Evolutionary conservation across 2,888 invertebrate genomes (phyloP).

Genomic region (Rhodophaea formosa): DNA sequence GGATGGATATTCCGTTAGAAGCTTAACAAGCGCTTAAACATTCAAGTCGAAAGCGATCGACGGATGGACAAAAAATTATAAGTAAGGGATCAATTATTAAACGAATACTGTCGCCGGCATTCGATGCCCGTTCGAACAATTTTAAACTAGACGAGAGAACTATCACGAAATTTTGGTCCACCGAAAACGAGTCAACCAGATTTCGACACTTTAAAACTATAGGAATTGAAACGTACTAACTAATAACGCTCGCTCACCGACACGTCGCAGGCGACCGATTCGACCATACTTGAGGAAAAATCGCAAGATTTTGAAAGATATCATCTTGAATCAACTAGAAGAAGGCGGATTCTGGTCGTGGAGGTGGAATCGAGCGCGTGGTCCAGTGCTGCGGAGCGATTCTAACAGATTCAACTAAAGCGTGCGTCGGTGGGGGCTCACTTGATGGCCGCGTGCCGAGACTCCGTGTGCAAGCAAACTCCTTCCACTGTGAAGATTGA

Average conservation of each 20-base stretch:
- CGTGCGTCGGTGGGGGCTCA: conserved; percentile 44
- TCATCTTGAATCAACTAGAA: conserved; percentile 24
- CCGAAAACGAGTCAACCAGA: conserved; percentile 55
- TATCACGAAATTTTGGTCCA: conserved; percentile 70
- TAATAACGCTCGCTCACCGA: conserved; percentile 32
- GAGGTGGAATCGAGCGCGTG: conserved; percentile 33
- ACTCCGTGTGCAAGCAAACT: conserved; percentile 91
- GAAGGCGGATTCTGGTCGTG: background rate
- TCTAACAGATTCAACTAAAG: conserved; percentile 49
- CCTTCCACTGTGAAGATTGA: conserved; percentile 98
- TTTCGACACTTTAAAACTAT: conserved; percentile 58
- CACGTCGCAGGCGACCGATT: conserved; percentile 14
- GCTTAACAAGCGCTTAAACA: conserved; percentile 71
- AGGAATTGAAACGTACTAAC: conserved; percentile 67
- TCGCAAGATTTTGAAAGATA: conserved; percentile 3
- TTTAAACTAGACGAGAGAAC: conserved; percentile 49
- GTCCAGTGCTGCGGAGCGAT: conserved; percentile 21
- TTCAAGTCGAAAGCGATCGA: conserved; percentile 51
- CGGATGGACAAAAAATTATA: conserved; percentile 47
- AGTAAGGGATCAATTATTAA: conserved; percentile 31
- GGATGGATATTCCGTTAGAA: conserved; percentile 77
- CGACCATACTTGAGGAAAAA: conserved; percentile 4
- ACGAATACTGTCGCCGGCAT: conserved; percentile 56
- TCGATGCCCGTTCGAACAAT: conserved; percentile 51
- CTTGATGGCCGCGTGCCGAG: conserved; percentile 81